These are phyloP conservation scores for Drosophila longiperda DNA, from an alignment of 2,888 invertebrate species.

Conservation along the genomic window DNA sequence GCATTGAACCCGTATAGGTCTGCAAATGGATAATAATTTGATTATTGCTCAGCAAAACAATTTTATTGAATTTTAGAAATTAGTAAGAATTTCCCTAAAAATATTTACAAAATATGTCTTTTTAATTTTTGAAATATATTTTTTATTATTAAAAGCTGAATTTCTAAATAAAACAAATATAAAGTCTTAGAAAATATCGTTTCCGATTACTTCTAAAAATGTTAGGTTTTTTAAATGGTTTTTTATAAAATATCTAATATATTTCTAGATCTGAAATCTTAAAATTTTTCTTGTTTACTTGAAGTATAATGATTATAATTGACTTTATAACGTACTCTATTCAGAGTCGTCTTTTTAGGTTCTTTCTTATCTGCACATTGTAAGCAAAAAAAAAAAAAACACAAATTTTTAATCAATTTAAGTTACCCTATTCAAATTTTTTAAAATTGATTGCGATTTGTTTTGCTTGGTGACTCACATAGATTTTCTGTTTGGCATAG, in stretches of 20 bases:
- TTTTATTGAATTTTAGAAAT: no score
- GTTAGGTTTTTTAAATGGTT: not conserved
- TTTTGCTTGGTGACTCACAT: conserved; percentile 88
- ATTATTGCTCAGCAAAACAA: not conserved
- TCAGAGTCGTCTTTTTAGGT: not conserved
- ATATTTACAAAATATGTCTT: no score
- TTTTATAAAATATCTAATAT: no score
- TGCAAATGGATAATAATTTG: conserved; percentile 82
- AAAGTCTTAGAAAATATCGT: not conserved
- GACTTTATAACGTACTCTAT: not conserved
- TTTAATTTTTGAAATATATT: not conserved
- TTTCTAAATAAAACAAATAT: not conserved
- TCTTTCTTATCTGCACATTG: not conserved
- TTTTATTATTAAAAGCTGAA: not conserved
- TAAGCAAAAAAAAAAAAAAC: not conserved
- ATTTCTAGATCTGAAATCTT: not conserved
- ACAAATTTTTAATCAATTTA: not conserved
- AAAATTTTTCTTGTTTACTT: not conserved
- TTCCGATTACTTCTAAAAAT: not conserved
- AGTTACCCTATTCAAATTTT: not conserved
- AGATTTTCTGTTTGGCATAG: conserved; percentile 94
- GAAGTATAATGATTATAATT: not conserved
- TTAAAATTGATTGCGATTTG: not conserved
- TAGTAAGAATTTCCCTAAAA: no score
- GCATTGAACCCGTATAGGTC: conserved; percentile 98